Conservation (phyloP, 2,113 vertebrate genomes). For the Dipodomys stephensi region DNA sequence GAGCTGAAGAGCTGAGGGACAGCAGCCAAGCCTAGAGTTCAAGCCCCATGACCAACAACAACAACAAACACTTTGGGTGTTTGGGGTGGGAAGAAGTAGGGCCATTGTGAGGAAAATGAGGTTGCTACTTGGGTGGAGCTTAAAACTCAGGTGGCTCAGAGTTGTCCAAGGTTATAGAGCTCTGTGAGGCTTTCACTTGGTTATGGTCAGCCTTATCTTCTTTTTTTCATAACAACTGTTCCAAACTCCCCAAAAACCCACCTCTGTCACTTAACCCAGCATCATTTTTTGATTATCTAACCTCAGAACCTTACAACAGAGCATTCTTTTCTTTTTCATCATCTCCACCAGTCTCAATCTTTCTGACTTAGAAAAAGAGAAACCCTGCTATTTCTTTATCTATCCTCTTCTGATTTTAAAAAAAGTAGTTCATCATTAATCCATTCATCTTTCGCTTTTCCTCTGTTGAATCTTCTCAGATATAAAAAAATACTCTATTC, state of each 20-base stretch:
- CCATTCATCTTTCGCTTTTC: background rate
- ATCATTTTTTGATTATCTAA: background rate
- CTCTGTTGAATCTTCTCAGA: background rate
- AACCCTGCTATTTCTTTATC: background rate
- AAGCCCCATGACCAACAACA: too few relatives aligned
- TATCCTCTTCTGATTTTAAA: background rate
- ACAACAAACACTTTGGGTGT: too few relatives aligned
- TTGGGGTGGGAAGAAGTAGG: too few relatives aligned
- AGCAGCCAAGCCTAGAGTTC: too few relatives aligned
- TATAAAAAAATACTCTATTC: conserved; percentile 45
- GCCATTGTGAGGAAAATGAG: background rate
- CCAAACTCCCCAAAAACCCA: background rate
- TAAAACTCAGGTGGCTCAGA: background rate
- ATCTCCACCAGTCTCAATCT: background rate
- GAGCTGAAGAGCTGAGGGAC: too few relatives aligned
- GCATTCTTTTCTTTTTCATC: background rate
- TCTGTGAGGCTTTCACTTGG: background rate
- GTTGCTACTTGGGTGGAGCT: background rate
- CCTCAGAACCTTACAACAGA: background rate
- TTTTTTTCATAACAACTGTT: background rate
- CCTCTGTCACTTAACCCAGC: background rate
- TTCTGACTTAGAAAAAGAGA: background rate
- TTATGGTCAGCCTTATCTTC: conserved; percentile 20
- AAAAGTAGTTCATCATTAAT: conserved; percentile 11
- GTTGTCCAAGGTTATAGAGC: background rate